Evolutionary conservation across 1,140 invertebrate species (phyloP), one percentile per base, ranked within the genome.

Genomic region (Ceratina japonica): DNA sequence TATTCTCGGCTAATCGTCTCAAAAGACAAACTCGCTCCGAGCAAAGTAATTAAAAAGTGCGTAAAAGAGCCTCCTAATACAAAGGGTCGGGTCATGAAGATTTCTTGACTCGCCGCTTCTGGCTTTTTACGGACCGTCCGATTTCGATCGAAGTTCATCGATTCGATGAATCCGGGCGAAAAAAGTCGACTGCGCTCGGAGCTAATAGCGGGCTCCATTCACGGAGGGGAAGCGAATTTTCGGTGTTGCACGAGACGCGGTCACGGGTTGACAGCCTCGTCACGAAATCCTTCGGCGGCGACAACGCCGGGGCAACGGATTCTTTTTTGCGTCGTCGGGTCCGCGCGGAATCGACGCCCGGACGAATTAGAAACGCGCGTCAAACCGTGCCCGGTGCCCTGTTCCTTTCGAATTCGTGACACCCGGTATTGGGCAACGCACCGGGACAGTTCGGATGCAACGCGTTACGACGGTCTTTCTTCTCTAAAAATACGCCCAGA

Each of bases 341-440:
- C 75, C 75, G 66, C 75, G 16, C 66, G 75, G 44, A 62, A 37
- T 58, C 66, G 61, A 79, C 70, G 76, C 77, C 84, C 85, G 83
- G 85, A 87, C 71, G 84, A 87, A 89, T 89, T 89, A 89, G 87
- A 70, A 64, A 88, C 87, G 87, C 84, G 84, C 85, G 84, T 89
- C 87, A 88, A 86, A 88, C 72, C 87, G 85, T 88, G 70, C 68
- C 66, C 44, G 52, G n/a, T 27, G 37, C 66, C 64, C 62, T 71
- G 66, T 69, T 76, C 61, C 63, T 81, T 83, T 85, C 84, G 79
- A 79, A 81, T 88, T 84, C 75, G 81, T 73, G 79, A 83, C 85
- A 84, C 81, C 83, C 76, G 74, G 82, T 84, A 79, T 72, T 79
- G 77, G 66, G 71, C 70, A 79, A 74, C 71, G 37, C 37, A 31